These are phyloP conservation scores for Caloenas nicobarica DNA, from an alignment of 2,113 vertebrate species.

Conservation along the genomic window DNA sequence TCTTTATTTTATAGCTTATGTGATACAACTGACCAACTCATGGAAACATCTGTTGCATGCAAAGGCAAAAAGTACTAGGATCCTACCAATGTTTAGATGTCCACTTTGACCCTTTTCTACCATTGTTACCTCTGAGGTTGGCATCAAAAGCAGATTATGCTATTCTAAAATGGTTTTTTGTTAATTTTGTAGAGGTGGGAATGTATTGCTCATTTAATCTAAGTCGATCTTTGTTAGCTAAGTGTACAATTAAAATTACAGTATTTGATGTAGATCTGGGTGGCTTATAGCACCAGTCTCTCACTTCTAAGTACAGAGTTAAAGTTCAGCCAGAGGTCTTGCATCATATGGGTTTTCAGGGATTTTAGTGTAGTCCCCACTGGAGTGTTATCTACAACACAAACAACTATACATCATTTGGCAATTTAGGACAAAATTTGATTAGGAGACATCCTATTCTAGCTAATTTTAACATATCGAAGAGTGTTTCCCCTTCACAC, in stretches of 20 bases:
- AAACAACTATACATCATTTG: constrained; percentile 72
- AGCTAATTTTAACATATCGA: constrained; percentile 50
- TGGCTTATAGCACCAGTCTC: constrained; percentile 49
- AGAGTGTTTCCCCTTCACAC: constrained; percentile 5
- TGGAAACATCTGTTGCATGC: constrained; percentile 65
- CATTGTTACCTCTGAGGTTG: not conserved
- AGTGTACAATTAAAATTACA: constrained; percentile 31
- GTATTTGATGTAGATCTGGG: constrained; percentile 8
- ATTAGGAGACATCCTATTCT: constrained; percentile 57
- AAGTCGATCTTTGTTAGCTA: constrained; percentile 3
- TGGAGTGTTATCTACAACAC: constrained; percentile 72
- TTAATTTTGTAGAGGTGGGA: constrained; percentile 15
- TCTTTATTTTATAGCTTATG: constrained; percentile 68
- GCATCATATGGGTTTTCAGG: constrained; percentile 73
- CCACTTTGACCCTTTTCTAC: constrained; percentile 28
- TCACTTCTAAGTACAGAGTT: constrained; percentile 54
- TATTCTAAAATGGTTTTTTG: not conserved
- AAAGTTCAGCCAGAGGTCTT: constrained; percentile 80
- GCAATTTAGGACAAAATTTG: constrained; percentile 63
- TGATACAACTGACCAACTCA: constrained; percentile 68
- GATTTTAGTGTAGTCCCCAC: constrained; percentile 71
- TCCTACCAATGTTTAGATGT: constrained; percentile 7
- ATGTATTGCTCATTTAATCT: constrained; percentile 31
- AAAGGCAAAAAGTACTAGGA: constrained; percentile 54
- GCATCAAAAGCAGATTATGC: not conserved